Percentiles rank a stretch among this genome's conserved stretches.
Evolutionary conservation across 1,140 invertebrate genomes (phyloP).

Genomic region (Vanessa tameamea): DNA sequence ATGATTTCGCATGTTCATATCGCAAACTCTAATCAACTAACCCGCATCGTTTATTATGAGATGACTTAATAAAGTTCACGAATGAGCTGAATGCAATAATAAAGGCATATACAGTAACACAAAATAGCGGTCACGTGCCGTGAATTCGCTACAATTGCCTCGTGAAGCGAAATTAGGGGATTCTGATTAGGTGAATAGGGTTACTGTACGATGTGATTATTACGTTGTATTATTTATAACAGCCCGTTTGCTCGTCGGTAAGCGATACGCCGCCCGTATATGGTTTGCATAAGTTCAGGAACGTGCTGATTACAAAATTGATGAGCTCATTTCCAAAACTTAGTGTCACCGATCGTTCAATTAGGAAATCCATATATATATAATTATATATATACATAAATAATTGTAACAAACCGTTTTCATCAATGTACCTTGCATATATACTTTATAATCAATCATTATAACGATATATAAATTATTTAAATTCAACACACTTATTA

Average conservation of each 20-base stretch:
- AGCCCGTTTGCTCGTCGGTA: slow-evolving; percentile 34
- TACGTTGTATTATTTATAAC: slow-evolving; percentile 61
- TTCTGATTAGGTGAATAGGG: slow-evolving; percentile 52
- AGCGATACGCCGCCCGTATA: slow-evolving; percentile 40
- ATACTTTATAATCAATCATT: not conserved
- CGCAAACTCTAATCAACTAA: slow-evolving; percentile 47
- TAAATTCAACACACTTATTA: no score
- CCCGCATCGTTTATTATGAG: slow-evolving; percentile 67
- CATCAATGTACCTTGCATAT: not conserved
- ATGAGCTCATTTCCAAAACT: slow-evolving; percentile 27
- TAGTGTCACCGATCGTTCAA: slow-evolving; percentile 26
- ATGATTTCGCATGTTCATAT: slow-evolving; percentile 38
- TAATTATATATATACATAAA: not conserved
- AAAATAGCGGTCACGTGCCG: slow-evolving; percentile 76
- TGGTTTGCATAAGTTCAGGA: slow-evolving; percentile 36
- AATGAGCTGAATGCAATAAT: slow-evolving; percentile 63
- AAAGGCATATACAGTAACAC: slow-evolving; percentile 57
- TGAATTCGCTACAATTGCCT: slow-evolving; percentile 69
- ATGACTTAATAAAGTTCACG: slow-evolving; percentile 68
- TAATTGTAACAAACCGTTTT: slow-evolving; percentile 21
- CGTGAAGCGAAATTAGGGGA: slow-evolving; percentile 54
- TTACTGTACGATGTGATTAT: slow-evolving; percentile 71
- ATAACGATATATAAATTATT: no score
- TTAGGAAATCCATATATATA: slow-evolving; percentile 32
- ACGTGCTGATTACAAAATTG: slow-evolving; percentile 32